phyloP scores from a whole-genome alignment of 2,888 invertebrate genomes.

The Loripinus fragilis region DNA sequence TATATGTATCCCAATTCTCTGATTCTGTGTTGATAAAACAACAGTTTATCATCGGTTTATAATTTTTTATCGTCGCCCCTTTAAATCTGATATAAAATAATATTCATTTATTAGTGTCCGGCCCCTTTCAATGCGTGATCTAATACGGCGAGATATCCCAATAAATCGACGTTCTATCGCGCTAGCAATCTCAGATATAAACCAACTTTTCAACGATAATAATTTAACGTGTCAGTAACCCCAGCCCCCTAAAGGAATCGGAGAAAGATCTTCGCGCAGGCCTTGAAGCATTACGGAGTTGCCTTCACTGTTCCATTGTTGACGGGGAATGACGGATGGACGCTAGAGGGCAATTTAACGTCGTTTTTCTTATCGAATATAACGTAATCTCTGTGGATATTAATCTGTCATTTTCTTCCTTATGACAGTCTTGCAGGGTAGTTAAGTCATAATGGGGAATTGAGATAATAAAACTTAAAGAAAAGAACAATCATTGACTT shows the following conservation, averaged over 20 bases:
- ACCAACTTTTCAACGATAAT: conserved; percentile 14
- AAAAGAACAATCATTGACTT: conserved; percentile 47
- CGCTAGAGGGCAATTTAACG: conserved; percentile 32
- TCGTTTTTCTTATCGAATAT: conserved; percentile 50
- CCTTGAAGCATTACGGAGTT: conserved; percentile 32
- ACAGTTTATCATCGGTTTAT: neutral
- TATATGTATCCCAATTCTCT: conserved; percentile 29
- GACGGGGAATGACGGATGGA: conserved; percentile 59
- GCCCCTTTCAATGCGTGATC: neutral
- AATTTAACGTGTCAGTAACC: conserved; percentile 21
- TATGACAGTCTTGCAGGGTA: conserved; percentile 7
- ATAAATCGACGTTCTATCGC: conserved; percentile 1
- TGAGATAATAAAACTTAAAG: conserved; percentile 37
- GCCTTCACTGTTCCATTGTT: conserved; percentile 42
- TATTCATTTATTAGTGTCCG: conserved; percentile 24
- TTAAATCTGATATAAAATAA: conserved; percentile 3
- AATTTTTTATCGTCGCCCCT: conserved; percentile 20
- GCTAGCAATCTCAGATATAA: neutral
- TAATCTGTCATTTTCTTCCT: conserved; percentile 48
- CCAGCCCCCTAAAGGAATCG: conserved; percentile 28
- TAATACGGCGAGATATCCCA: conserved; percentile 18
- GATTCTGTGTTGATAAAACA: neutral
- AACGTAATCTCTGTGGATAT: conserved; percentile 55
- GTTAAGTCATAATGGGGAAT: conserved; percentile 42
- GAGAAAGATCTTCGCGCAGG: conserved; percentile 43